Evolutionary conservation across 2,888 invertebrate genomes (phyloP).

Genomic region (Apamea monoglypha): DNA sequence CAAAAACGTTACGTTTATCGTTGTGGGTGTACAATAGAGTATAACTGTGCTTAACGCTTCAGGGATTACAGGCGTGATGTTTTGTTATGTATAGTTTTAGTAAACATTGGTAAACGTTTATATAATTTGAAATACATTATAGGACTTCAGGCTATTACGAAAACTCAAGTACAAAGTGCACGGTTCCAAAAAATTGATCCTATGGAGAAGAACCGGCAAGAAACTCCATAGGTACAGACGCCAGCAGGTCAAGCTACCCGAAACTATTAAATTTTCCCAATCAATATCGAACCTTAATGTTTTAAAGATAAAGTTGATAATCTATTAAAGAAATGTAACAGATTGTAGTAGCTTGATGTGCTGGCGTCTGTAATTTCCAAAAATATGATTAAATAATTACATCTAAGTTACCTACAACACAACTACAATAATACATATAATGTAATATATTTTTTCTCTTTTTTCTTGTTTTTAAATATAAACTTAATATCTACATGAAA

Average conservation of each 20-base stretch:
- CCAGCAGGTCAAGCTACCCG: no score
- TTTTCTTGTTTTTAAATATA: not conserved
- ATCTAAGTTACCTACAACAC: not conserved
- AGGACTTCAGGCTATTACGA: not conserved
- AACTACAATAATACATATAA: not conserved
- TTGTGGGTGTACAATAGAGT: not conserved
- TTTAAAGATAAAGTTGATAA: no score
- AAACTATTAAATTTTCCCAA: no score
- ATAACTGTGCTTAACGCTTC: no score
- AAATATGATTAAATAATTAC: not conserved
- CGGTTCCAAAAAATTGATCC: constrained; percentile 20
- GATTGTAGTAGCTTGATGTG: no score
- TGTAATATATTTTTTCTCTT: not conserved
- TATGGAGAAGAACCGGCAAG: constrained; percentile 53
- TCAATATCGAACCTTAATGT: no score
- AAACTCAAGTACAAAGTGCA: not conserved
- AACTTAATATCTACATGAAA: not conserved
- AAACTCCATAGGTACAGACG: constrained; percentile 29
- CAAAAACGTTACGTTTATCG: not conserved
- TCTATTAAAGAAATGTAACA: no score
- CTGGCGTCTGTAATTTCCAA: no score
- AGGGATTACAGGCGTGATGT: not conserved
- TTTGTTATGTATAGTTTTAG: not conserved
- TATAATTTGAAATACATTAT: not conserved
- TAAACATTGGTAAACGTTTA: not conserved